Base-by-base conservation (phyloP, 2,888 invertebrate genomes). In the Drosophila recens region DNA sequence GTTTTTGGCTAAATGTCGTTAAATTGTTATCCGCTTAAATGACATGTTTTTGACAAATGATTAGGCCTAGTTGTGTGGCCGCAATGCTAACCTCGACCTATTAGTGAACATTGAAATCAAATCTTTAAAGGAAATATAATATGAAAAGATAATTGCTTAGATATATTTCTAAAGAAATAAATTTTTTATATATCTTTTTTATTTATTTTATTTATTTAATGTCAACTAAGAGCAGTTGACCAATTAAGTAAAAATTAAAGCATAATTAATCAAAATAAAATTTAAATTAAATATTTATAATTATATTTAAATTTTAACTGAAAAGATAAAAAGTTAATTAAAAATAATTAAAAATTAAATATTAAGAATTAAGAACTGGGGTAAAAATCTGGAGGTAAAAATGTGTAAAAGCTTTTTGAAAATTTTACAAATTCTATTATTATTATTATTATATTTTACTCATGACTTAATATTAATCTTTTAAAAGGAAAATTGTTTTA, bases 21-120 rank as follows among this genome's bases (percentile, higher is more conserved):
- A 86, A 87, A 87, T 88, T 88, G 86, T 87, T 90, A 86, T 86
- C 89, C 89, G 79, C 66, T 70, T 52, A 75, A 87, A 77, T 87
- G 84, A 87, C 90, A 88, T 83, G 82, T 80, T 80, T 79, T 88
- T 86, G 86, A 87, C 86, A 87, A 87, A 87, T 87, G 90, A 87
- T 83, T 79, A 73, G 74, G 43, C 70, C 59, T 15, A 58, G 53
- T 62, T 69, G 51, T 74, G 62, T 40, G 66, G 66, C 53, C 57
- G 62, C 48, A 61, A 38, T 20, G 15, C 34, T 64, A 75, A 75
- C 75, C 74, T 69, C 79, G 64, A 79, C 75, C 76, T 49, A 65
- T 59, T 49, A 59, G 34, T 10, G 4, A 38, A 38, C 17, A 27
- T 34, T 11, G 27, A 5, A 23, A 6, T 20, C 10, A 4, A 58